phyloP scores from a whole-genome alignment of 1,140 invertebrate species.

The Coptotermes formosanus region DNA sequence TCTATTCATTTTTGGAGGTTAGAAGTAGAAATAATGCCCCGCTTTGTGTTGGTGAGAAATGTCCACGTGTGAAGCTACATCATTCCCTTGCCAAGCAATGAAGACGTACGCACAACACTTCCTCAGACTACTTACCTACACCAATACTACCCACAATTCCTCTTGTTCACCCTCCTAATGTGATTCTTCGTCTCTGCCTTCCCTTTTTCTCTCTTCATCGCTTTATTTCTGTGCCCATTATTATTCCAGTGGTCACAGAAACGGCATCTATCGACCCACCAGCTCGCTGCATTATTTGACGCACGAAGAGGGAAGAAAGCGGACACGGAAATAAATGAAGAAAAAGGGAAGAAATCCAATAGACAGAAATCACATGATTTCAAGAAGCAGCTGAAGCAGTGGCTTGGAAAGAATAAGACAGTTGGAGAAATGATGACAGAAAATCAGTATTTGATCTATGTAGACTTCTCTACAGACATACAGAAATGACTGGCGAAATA shows the following conservation, averaged over 20 bases:
- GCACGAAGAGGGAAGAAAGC: background rate
- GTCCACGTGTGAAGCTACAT: background rate
- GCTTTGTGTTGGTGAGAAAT: slow-evolving; percentile 6
- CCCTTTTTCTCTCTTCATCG: background rate
- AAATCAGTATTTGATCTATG: background rate
- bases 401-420: slow-evolving; percentile 7
- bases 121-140: background rate
- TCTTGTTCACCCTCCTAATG: background rate
- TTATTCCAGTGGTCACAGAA: background rate
- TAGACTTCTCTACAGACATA: background rate
- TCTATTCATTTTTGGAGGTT: slow-evolving; percentile 25
- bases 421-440: background rate
- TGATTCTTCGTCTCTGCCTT: background rate
- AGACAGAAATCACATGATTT: slow-evolving; percentile 17
- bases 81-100: background rate
- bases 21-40: background rate
- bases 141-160: slow-evolving; percentile 23
- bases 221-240: background rate
- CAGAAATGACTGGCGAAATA: background rate
- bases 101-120: background rate
- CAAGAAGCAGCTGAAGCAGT: background rate
- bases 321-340: slow-evolving; percentile 1
- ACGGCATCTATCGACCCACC: background rate
- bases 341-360: slow-evolving; percentile 10
- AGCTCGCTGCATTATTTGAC: background rate